Evolutionary conservation across 2,113 vertebrate species (phyloP), one percentile per base, ranked within the genome.

Genomic region (Aspiorhynchus laticeps): DNA sequence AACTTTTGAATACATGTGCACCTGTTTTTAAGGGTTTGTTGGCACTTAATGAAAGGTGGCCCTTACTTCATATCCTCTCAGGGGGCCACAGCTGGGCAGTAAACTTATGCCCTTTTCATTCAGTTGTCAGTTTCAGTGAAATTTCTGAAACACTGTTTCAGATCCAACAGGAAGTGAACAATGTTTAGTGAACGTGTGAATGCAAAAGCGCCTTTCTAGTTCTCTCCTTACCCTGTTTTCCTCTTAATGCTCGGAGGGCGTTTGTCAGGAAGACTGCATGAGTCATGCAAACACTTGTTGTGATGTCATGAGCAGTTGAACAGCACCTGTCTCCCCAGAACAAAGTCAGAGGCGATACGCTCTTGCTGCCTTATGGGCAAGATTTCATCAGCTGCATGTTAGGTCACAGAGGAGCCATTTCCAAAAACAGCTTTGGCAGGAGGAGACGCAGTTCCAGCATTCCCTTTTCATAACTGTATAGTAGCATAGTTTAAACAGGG

Each of bases 231-330:
- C 36, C 26, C 31, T 56, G 73, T 53, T 31, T 59, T 56, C 9
- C 73, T 28, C 69, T 61, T 65, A 69, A 61, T 19, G 63, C 17
- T 65, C 33, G 17, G n/a, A n/a, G 26, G 38, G 73, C 36, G 53
- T 84, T 46, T 84, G 63, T 51, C n/a, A 74, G 41, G 12, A 26
- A 87, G 87, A 88, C 78, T 80, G 79, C 78, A 90, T 93, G 94
- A 95, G 90, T 94, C 93, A 94, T 92, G 87, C 89, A 88, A 87
- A 92, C 92, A 93, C 92, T 92, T 94, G 93, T 93, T 91, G 91
- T 95, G 94, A 95, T 94, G 93, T 95, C 94, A 95, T 94, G 91
- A 89, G 86, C 89, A 91, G 92, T 93, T 94, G 92, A 93, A 90
- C 86, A 87, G 90, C 93, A 93, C 91, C 93, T 95, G 93, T 94